These are phyloP conservation scores for Dysdera silvatica DNA, from an alignment of 1,140 invertebrate genomes.

Conservation along the genomic window DNA sequence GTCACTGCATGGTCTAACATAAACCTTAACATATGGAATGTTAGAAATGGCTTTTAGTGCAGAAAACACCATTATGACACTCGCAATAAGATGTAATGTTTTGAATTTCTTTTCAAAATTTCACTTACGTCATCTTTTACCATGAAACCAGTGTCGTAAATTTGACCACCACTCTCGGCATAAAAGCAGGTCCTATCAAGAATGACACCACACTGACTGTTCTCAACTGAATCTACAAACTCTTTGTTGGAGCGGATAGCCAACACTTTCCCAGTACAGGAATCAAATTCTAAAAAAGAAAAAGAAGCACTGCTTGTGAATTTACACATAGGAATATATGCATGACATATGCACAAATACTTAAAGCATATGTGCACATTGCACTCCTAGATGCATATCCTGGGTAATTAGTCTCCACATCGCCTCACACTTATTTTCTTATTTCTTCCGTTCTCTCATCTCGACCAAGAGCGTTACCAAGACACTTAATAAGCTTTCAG, in stretches of 20 bases:
- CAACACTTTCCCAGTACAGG: constrained; percentile 48
- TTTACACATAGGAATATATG: constrained; percentile 1
- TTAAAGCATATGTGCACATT: too few species aligned
- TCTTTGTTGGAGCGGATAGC: constrained; percentile 63
- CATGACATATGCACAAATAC: not conserved
- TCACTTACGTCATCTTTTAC: constrained; percentile 74
- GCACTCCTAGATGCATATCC: too few species aligned
- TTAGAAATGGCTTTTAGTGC: too few species aligned
- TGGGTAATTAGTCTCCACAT: too few species aligned
- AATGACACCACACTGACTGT: constrained; percentile 83
- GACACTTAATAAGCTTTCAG: too few species aligned
- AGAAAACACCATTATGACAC: not conserved
- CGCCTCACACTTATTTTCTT: too few species aligned
- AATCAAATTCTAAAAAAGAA: constrained; percentile 45
- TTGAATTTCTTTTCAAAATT: constrained; percentile 18
- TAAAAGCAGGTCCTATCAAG: constrained; percentile 84
- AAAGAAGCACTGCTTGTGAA: not conserved
- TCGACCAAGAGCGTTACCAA: too few species aligned
- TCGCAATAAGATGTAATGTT: not conserved
- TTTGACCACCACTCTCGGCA: constrained; percentile 97
- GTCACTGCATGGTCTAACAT: too few species aligned
- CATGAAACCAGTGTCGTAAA: constrained; percentile 93
- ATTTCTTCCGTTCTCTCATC: too few species aligned
- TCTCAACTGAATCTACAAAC: constrained; percentile 75
- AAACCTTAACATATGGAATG: too few species aligned